These are phyloP conservation scores for Aspidiotus rigidus DNA, from an alignment of 2,888 invertebrate species.

Conservation along the genomic window DNA sequence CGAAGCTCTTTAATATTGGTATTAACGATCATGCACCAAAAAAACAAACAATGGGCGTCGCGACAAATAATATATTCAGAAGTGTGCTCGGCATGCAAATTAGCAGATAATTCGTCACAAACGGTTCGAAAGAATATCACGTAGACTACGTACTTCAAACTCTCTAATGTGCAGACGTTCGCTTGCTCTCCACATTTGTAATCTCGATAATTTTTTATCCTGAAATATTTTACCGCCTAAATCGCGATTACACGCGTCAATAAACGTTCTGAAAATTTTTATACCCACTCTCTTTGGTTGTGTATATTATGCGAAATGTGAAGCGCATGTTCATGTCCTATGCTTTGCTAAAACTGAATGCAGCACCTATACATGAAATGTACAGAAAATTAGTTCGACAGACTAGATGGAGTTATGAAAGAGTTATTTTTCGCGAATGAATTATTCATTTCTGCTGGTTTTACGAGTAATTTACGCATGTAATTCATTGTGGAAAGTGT, in stretches of 20 bases:
- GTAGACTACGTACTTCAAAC: constrained; percentile 5
- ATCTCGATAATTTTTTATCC: too few relatives aligned
- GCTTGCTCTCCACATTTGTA: too few relatives aligned
- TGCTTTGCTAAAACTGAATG: too few relatives aligned
- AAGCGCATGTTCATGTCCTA: too few relatives aligned
- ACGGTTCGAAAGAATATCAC: constrained; percentile 28
- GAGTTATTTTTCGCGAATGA: neutral
- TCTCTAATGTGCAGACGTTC: neutral
- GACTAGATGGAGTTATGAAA: neutral
- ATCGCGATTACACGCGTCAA: too few relatives aligned
- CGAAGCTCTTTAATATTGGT: constrained; percentile 13
- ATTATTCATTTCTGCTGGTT: constrained; percentile 2
- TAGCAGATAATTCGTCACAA: constrained; percentile 35
- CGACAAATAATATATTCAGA: constrained; percentile 35
- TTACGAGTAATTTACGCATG: neutral
- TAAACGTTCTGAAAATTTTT: too few relatives aligned
- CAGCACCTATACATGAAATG: neutral
- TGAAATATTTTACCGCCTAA: too few relatives aligned
- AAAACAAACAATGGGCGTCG: constrained; percentile 29
- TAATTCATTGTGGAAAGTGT: neutral
- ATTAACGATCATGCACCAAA: constrained; percentile 25
- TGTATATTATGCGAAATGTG: too few relatives aligned
- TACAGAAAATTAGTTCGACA: neutral
- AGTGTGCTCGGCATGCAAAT: constrained; percentile 36
- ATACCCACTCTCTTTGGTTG: too few relatives aligned